Conservation (phyloP, 92 coral and sea anemone species). For the Pocillopora grandis region DNA sequence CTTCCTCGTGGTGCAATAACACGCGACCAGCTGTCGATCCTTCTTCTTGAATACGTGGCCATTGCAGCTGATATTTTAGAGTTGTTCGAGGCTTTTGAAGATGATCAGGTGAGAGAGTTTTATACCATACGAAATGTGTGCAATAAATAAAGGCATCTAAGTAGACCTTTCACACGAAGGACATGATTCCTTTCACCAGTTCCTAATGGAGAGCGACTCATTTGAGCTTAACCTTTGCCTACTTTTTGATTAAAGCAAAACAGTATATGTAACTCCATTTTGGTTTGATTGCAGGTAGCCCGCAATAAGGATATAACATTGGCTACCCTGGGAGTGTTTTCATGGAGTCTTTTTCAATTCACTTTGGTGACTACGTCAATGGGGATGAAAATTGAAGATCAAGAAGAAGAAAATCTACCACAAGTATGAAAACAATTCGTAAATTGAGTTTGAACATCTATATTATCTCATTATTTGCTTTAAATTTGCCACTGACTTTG, state of each 20-base stretch:
- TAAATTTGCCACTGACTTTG: background rate
- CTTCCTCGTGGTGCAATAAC: slow-evolving; percentile 89
- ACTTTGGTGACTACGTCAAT: slow-evolving; percentile 82
- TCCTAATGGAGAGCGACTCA: background rate
- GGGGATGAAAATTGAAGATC: slow-evolving; percentile 30
- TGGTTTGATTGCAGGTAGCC: slow-evolving; percentile 33
- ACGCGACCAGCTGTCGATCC: slow-evolving; percentile 90
- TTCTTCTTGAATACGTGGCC: slow-evolving; percentile 87
- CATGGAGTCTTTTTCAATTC: slow-evolving; percentile 91
- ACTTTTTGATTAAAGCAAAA: too few relatives aligned
- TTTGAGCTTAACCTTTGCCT: background rate
- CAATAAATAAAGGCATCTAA: background rate
- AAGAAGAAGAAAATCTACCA: slow-evolving; percentile 35
- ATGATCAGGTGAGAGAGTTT: slow-evolving; percentile 46
- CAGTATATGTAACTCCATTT: background rate
- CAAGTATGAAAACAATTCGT: background rate
- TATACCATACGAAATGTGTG: background rate
- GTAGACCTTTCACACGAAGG: background rate
- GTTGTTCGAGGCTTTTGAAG: slow-evolving; percentile 80
- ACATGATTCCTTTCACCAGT: background rate
- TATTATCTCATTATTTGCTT: background rate
- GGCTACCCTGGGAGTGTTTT: slow-evolving; percentile 67
- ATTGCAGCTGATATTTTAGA: slow-evolving; percentile 93
- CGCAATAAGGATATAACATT: slow-evolving; percentile 48
- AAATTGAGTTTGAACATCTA: background rate